Conservation (phyloP, 1,140 invertebrate genomes). For the Acromyrmex echinatior region DNA sequence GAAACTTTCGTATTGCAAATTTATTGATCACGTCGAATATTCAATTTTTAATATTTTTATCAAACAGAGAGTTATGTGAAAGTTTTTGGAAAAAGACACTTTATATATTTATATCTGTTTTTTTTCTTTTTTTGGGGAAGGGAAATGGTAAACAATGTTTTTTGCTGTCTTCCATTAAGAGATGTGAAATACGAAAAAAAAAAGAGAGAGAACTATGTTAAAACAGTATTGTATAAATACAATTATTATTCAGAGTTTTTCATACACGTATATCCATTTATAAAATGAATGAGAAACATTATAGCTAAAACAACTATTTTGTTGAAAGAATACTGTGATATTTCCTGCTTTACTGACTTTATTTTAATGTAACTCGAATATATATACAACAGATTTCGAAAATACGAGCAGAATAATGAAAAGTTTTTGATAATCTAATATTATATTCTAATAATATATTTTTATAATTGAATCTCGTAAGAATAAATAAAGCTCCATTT, state of each 20-base stretch:
- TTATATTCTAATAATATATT: neutral
- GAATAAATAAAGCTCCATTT: neutral
- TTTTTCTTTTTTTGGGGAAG: neutral
- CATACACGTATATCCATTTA: neutral
- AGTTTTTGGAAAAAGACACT: neutral
- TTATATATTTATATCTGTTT: conserved; percentile 13
- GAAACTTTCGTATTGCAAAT: neutral
- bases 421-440: neutral
- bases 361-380: neutral
- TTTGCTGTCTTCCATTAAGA: neutral
- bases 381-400: neutral
- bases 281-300: neutral
- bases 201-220: neutral
- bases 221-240: neutral
- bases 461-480: neutral
- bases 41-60: conserved; percentile 22
- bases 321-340: conserved; percentile 2
- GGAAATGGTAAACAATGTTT: neutral
- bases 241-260: conserved; percentile 27
- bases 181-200: neutral
- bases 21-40: conserved; percentile 4
- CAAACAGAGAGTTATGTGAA: neutral
- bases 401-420: neutral
- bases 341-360: neutral
- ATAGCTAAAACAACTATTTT: neutral